Conservation (phyloP, 2,113 vertebrate species). For the Struthidea cinerea region DNA sequence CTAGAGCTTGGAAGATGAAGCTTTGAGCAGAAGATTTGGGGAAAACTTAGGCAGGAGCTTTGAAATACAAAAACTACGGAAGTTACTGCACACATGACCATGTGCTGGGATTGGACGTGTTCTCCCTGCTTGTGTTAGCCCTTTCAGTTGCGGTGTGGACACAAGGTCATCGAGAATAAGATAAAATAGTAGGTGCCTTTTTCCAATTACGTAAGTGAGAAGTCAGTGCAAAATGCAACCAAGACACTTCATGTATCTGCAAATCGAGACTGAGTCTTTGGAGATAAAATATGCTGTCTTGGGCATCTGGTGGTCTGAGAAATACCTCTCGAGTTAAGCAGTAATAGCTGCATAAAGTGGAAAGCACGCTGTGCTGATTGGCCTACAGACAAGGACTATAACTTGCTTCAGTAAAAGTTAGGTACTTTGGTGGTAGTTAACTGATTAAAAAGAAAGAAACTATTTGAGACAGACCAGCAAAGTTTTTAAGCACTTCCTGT, state of each 20-base stretch:
- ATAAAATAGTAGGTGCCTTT: background rate
- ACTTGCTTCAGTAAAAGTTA: background rate
- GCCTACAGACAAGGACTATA: background rate
- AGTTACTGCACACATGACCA: background rate
- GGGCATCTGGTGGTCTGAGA: background rate
- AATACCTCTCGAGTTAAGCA: background rate
- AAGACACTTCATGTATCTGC: background rate
- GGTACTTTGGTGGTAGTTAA: background rate
- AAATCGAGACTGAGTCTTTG: background rate
- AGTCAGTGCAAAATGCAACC: background rate
- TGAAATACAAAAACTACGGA: background rate
- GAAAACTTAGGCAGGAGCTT: background rate
- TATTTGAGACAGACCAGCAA: background rate
- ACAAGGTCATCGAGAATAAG: background rate
- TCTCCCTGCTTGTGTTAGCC: background rate
- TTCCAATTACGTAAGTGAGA: background rate
- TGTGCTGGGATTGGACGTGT: background rate
- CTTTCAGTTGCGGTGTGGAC: background rate
- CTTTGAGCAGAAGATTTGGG: background rate
- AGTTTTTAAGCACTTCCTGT: background rate
- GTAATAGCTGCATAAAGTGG: background rate
- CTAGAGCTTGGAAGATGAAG: background rate
- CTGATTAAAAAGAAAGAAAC: background rate
- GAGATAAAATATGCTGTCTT: background rate
- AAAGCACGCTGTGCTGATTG: accelerated